These are phyloP conservation scores for Platypus cylindrus DNA, from an alignment of 2,888 invertebrate species.

Conservation along the genomic window DNA sequence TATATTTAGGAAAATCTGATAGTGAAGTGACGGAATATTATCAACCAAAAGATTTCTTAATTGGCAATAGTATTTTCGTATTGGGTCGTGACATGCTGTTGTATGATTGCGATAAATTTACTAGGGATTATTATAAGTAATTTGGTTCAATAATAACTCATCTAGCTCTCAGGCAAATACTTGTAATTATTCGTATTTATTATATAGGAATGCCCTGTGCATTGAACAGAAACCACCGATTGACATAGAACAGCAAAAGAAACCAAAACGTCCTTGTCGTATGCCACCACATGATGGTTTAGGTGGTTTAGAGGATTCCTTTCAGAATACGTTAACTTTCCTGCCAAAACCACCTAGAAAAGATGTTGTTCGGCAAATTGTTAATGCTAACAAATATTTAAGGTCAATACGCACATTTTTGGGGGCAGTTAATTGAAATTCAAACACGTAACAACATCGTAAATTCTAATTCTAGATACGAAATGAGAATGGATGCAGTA, in stretches of 20 bases:
- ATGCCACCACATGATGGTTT: constrained; percentile 60
- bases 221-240: constrained; percentile 35
- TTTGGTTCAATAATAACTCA: not conserved
- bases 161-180: not conserved
- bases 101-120: constrained; percentile 69
- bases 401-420: constrained; percentile 14
- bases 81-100: constrained; percentile 60
- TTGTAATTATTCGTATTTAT: constrained; percentile 1
- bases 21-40: constrained; percentile 67
- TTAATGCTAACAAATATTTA: constrained; percentile 51
- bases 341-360: constrained; percentile 61
- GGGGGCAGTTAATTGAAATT: not conserved
- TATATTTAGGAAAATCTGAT: constrained; percentile 55
- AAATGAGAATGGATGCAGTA: constrained; percentile 62
- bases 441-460: too few species aligned
- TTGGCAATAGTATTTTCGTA: constrained; percentile 59
- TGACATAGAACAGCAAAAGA: constrained; percentile 21
- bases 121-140: constrained; percentile 31
- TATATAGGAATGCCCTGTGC: constrained; percentile 32
- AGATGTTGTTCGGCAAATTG: constrained; percentile 60
- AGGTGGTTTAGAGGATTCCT: constrained; percentile 65
- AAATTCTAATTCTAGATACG: constrained; percentile 57
- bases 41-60: constrained; percentile 59
- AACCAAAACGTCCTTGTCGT: constrained; percentile 22
- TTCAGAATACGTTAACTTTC: constrained; percentile 58